Percentiles rank a stretch among this genome's conserved stretches.
Conservation (phyloP, 2,113 vertebrate genomes). For the Mormyrus lacerda region DNA sequence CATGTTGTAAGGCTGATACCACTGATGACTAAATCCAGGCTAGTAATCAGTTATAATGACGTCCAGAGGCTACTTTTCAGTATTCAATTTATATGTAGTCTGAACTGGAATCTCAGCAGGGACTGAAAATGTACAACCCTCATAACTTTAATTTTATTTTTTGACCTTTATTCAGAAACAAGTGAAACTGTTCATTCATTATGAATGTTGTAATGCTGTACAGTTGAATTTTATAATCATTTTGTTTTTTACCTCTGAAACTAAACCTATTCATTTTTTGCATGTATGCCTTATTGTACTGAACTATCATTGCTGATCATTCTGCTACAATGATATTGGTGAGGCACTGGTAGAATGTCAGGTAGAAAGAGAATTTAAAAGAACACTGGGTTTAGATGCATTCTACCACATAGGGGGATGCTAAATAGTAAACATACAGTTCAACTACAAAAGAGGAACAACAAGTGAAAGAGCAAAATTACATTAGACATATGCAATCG, state of each 20-base stretch:
- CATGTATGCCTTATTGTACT: background rate
- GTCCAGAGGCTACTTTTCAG: background rate
- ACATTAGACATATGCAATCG: background rate
- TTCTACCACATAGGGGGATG: background rate
- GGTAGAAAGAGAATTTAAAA: background rate
- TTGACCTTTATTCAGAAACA: background rate
- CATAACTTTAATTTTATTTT: background rate
- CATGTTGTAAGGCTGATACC: background rate
- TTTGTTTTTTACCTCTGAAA: background rate
- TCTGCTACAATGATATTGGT: background rate
- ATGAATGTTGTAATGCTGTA: background rate
- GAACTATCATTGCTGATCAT: background rate
- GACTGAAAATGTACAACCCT: background rate
- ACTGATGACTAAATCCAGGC: slow-evolving; percentile 5
- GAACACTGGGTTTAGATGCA: background rate
- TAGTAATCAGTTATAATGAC: background rate
- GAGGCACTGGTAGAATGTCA: background rate
- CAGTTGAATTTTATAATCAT: background rate
- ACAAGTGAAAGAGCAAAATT: background rate
- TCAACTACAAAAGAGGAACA: background rate
- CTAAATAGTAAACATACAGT: background rate
- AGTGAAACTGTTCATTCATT: background rate
- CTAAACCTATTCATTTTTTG: background rate
- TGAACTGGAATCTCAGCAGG: background rate
- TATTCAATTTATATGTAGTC: background rate